Conservation (phyloP, 2,113 vertebrate species). For the Paradisaea rubra region DNA sequence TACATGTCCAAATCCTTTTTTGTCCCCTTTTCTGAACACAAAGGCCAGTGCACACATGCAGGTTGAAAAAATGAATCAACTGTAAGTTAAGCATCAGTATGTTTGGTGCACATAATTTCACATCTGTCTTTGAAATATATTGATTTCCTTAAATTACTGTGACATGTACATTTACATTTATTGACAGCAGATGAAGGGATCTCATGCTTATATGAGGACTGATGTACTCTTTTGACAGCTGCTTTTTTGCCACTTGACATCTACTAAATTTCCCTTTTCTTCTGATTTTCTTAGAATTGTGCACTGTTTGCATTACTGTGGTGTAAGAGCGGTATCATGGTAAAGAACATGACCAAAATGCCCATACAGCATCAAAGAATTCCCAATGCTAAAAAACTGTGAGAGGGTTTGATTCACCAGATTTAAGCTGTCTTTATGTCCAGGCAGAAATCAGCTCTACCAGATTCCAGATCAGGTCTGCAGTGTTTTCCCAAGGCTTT, state of each 20-base stretch:
- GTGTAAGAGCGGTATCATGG: not conserved
- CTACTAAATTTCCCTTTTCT: not conserved
- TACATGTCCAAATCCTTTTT: not conserved
- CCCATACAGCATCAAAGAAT: not conserved
- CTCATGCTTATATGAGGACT: not conserved
- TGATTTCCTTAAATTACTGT: not conserved
- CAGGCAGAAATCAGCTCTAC: not conserved
- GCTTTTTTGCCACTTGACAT: not conserved
- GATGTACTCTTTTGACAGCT: not conserved
- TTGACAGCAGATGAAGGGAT: not conserved
- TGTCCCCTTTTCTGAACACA: not conserved
- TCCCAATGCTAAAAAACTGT: not conserved
- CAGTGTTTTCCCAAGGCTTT: constrained; percentile 1
- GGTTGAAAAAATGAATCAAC: not conserved
- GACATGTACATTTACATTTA: not conserved
- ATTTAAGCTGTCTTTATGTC: constrained; percentile 22
- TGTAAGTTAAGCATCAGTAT: not conserved
- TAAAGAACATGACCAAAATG: not conserved
- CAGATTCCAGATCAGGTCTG: constrained; percentile 8
- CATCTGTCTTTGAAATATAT: not conserved
- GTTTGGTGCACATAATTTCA: not conserved
- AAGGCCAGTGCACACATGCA: not conserved
- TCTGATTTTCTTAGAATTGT: constrained; percentile 12
- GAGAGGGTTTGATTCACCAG: not conserved
- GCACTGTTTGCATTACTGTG: not conserved